Conservation (phyloP, 1,140 invertebrate genomes). For the Drosophila equinoxialis region DNA sequence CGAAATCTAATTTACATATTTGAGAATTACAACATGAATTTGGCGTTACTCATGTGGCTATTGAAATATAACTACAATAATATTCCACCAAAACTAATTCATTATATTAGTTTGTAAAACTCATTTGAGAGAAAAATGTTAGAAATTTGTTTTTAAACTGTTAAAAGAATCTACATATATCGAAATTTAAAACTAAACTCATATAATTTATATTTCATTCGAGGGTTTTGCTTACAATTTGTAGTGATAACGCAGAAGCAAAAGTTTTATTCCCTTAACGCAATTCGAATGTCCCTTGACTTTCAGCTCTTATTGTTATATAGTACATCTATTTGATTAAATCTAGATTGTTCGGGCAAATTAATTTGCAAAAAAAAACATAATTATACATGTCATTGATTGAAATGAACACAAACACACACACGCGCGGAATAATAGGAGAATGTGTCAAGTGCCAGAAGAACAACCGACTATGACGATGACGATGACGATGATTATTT, state of each 20-base stretch:
- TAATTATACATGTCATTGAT: conserved; percentile 22
- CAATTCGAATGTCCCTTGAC: background rate
- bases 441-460: conserved; percentile 31
- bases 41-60: conserved; percentile 37
- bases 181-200: no score
- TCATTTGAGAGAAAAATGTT: no score
- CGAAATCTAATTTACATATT: conserved; percentile 46
- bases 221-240: no score
- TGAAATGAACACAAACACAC: background rate
- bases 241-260: no score
- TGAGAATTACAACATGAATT: conserved; percentile 46
- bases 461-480: conserved; percentile 7
- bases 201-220: no score
- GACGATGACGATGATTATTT: conserved; percentile 1
- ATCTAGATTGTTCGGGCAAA: background rate
- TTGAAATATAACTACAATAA: conserved; percentile 20
- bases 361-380: background rate
- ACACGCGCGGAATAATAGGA: conserved; percentile 17
- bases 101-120: background rate
- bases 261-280: no score
- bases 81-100: background rate
- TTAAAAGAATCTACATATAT: no score
- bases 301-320: background rate
- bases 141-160: no score
- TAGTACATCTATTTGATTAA: background rate